These are phyloP conservation scores for Malaclemys terrapin DNA, from an alignment of 2,113 vertebrate genomes.

Conservation along the genomic window DNA sequence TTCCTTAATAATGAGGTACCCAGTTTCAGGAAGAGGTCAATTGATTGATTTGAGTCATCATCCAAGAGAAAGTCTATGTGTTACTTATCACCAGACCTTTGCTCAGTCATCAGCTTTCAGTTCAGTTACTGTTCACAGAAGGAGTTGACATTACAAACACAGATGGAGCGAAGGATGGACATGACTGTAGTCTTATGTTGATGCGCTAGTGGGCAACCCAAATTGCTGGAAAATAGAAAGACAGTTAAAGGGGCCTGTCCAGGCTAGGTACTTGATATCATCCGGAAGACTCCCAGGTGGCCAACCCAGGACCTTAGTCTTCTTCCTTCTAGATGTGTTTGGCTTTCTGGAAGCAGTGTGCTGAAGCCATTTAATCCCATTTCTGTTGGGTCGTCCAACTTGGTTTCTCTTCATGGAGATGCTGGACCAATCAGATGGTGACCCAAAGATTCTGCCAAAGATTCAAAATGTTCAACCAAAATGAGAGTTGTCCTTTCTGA, in stretches of 20 bases:
- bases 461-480: neutral
- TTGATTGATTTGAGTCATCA: neutral
- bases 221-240: neutral
- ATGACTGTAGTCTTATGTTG: neutral
- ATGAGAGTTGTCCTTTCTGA: neutral
- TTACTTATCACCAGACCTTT: neutral
- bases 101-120: neutral
- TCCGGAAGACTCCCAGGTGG: neutral
- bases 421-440: neutral
- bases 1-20: neutral
- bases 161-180: neutral
- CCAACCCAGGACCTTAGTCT: neutral
- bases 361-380: neutral
- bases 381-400: neutral
- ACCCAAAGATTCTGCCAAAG: neutral
- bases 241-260: neutral
- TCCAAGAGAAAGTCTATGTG: neutral
- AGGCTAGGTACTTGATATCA: neutral
- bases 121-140: neutral
- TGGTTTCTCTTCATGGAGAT: neutral
- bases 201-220: neutral
- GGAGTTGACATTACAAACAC: neutral
- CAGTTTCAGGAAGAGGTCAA: neutral
- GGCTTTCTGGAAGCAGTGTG: neutral
- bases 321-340: neutral